Percentiles rank a stretch among this genome's conserved stretches.
Evolutionary conservation across 2,888 invertebrate species (phyloP).

Genomic region (Trissolcus japonicus): DNA sequence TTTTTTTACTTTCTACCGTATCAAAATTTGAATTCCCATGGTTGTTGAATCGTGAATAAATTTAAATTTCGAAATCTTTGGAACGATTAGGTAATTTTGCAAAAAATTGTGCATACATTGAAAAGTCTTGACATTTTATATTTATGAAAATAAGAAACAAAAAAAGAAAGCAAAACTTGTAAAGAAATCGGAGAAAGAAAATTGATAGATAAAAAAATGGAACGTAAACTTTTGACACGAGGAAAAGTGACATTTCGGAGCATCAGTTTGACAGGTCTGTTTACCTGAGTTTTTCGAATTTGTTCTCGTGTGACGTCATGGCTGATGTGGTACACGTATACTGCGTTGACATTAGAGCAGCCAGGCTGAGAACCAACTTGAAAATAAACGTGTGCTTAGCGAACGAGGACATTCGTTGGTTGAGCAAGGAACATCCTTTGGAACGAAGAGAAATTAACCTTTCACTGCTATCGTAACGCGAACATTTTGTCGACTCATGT

Average conservation of each 20-base stretch:
- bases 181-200: too few species aligned
- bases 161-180: not conserved
- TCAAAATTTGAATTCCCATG: too few species aligned
- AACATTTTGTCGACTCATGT: conserved; percentile 13
- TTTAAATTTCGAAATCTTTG: too few species aligned
- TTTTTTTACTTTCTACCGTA: too few species aligned
- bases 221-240: too few species aligned
- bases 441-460: conserved; percentile 30
- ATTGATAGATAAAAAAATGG: too few species aligned
- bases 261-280: not conserved
- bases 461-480: conserved; percentile 22
- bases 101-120: too few species aligned
- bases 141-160: conserved; percentile 5
- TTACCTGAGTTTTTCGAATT: conserved; percentile 10
- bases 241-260: too few species aligned
- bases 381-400: conserved; percentile 2
- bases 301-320: conserved; percentile 7
- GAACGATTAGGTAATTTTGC: too few species aligned
- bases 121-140: not conserved
- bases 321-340: conserved; percentile 1
- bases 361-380: conserved; percentile 1
- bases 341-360: conserved; percentile 6
- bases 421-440: conserved; percentile 14
- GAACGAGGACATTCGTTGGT: conserved; percentile 16
- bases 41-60: too few species aligned